A percentile compares a stretch with the other conserved stretches of the same genome.
Evolutionary conservation across 2,888 invertebrate species (phyloP).

Genomic region (Leucophenga montana): DNA sequence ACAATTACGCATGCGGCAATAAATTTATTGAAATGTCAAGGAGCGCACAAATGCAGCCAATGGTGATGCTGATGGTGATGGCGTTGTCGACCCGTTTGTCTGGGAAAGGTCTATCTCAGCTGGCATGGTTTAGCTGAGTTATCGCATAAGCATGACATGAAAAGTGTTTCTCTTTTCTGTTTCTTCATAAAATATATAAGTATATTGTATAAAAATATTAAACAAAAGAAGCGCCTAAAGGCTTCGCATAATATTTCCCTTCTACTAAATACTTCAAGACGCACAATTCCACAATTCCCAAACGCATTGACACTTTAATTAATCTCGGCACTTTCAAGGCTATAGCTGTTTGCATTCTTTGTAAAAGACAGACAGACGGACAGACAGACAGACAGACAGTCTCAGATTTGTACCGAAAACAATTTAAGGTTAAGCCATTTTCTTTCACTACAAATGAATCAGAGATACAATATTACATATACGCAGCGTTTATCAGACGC

Average conservation of each 20-base stretch:
- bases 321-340: slow-evolving; percentile 15
- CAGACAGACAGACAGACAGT: too few species aligned
- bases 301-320: slow-evolving; percentile 22
- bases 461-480: slow-evolving; percentile 5
- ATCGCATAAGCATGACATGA: too few species aligned
- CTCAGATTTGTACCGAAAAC: neutral
- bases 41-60: neutral
- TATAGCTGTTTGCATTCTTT: slow-evolving; percentile 9
- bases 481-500: slow-evolving; percentile 12
- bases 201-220: too few species aligned
- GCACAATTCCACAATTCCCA: slow-evolving; percentile 5
- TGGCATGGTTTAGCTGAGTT: too few species aligned
- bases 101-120: too few species aligned
- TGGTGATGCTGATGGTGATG: too few species aligned
- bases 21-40: slow-evolving; percentile 24
- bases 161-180: too few species aligned
- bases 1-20: slow-evolving; percentile 27
- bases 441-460: slow-evolving; percentile 6
- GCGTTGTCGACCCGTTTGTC: neutral
- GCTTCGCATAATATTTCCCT: neutral
- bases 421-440: slow-evolving; percentile 19
- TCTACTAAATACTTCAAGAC: neutral
- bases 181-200: too few species aligned
- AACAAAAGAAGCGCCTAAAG: neutral
- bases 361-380: neutral